A percentile compares a stretch with the other conserved stretches of the same genome.
Conservation (phyloP, 2,113 vertebrate species). For the Sylvietta virens region DNA sequence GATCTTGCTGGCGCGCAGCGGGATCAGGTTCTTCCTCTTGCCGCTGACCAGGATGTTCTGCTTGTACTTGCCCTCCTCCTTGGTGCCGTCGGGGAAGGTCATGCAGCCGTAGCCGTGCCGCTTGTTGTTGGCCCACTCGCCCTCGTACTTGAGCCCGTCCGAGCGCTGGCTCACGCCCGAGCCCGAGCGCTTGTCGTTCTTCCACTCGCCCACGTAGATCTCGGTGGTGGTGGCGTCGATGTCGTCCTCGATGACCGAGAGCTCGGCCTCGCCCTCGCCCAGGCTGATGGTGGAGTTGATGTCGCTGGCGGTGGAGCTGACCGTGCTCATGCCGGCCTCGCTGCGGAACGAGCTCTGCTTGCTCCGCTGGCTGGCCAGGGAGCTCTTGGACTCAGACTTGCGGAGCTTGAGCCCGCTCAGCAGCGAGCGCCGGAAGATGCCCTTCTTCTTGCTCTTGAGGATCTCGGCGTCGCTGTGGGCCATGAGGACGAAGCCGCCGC, state of each 20-base stretch:
- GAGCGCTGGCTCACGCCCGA: conserved; percentile 93
- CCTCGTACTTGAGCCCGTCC: conserved; percentile 90
- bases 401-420: conserved; percentile 93
- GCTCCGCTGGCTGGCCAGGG: conserved; percentile 96
- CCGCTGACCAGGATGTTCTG: conserved; percentile 93
- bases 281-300: conserved; percentile 95
- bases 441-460: conserved; percentile 90
- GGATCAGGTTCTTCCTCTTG: conserved; percentile 96
- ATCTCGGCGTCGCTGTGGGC: conserved; percentile 88
- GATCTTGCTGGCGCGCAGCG: conserved; percentile 94
- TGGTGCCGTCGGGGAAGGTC: conserved; percentile 94
- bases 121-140: conserved; percentile 93
- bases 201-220: conserved; percentile 94
- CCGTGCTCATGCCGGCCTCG: conserved; percentile 94
- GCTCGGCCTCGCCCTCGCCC: conserved; percentile 87
- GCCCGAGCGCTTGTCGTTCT: conserved; percentile 89
- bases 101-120: conserved; percentile 96
- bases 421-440: conserved; percentile 92
- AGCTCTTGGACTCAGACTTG: conserved; percentile 95
- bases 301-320: conserved; percentile 94
- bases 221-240: conserved; percentile 96
- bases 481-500: conserved; percentile 90
- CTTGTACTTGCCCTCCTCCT: conserved; percentile 99
- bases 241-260: conserved; percentile 82
- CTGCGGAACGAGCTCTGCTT: conserved; percentile 99